Evolutionary conservation across 2,888 invertebrate genomes (phyloP).

Genomic region (Morpho achilles): DNA sequence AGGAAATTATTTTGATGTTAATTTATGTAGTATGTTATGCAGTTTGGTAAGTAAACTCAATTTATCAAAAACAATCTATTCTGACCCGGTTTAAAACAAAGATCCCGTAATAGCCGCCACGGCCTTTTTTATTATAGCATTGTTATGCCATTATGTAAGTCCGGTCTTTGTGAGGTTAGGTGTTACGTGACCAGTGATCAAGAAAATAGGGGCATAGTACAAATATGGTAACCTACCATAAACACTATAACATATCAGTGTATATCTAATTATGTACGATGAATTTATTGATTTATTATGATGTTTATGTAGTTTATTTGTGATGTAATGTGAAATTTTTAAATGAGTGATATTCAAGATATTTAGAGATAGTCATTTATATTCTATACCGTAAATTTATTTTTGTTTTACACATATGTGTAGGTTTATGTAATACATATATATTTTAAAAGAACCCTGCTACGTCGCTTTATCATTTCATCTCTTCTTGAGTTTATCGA

Average conservation of each 20-base stretch:
- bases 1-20: background rate
- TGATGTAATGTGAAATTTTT: background rate
- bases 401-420: too few species aligned
- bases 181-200: slow-evolving; percentile 18
- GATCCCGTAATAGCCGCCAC: slow-evolving; percentile 11
- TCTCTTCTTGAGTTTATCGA: too few species aligned
- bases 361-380: too few species aligned
- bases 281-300: background rate
- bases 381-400: too few species aligned
- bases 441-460: too few species aligned
- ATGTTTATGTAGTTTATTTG: background rate
- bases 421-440: too few species aligned
- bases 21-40: background rate
- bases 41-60: background rate
- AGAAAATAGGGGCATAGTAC: slow-evolving; percentile 13
- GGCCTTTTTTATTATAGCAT: slow-evolving; percentile 21
- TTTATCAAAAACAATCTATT: slow-evolving; percentile 17
- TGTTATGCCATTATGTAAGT: slow-evolving; percentile 23
- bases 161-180: slow-evolving; percentile 22
- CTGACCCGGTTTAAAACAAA: slow-evolving; percentile 17
- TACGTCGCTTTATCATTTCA: too few species aligned
- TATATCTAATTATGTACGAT: too few species aligned
- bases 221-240: background rate
- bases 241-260: background rate
- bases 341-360: too few species aligned